Conservation (phyloP, 2,888 invertebrate genomes). For the Macrosiphum euphorbiae region DNA sequence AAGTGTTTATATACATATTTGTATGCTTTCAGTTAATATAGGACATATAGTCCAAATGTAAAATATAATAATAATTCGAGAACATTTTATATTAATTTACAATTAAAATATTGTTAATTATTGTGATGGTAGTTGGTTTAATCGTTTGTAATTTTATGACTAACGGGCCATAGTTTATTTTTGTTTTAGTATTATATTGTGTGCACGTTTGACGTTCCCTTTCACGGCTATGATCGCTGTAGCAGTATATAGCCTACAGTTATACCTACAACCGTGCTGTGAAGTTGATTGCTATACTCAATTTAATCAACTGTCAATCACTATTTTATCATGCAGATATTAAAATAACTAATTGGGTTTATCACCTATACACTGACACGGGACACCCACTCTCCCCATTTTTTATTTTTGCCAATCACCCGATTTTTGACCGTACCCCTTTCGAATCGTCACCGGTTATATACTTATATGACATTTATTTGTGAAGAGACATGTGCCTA, state of each 20-base stretch:
- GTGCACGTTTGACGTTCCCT: neutral
- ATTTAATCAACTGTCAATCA: slow-evolving; percentile 1
- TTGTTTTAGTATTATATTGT: neutral
- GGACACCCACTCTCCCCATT: neutral
- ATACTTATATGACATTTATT: neutral
- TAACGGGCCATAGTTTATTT: neutral
- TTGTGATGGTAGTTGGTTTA: neutral
- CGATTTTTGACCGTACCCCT: neutral
- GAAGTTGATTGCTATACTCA: neutral
- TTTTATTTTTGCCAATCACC: neutral
- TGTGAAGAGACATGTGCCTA: neutral
- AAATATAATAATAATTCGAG: neutral
- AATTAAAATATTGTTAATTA: neutral
- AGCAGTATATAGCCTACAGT: neutral
- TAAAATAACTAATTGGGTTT: neutral
- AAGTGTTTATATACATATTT: neutral
- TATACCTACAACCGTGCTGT: neutral
- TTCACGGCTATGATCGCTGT: neutral
- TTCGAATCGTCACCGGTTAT: neutral
- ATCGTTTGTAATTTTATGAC: neutral
- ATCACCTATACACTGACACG: neutral
- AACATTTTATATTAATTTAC: neutral
- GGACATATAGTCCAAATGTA: neutral
- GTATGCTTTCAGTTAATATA: neutral
- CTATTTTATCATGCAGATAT: neutral